Evolutionary conservation across 2,113 vertebrate species (phyloP).

Genomic region (Cololabis saira): DNA sequence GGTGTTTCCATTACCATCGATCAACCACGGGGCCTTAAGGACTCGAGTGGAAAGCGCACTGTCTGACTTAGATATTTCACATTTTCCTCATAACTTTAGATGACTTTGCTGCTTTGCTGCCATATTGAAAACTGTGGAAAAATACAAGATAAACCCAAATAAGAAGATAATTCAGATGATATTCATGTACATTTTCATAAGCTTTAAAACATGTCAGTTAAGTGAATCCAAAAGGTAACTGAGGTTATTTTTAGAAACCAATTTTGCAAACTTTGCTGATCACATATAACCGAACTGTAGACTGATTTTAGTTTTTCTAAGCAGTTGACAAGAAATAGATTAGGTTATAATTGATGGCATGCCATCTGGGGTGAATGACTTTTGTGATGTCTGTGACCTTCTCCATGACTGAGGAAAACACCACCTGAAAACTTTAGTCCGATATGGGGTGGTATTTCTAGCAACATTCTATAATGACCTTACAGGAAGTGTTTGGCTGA

Average conservation of each 20-base stretch:
- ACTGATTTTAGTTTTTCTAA: background rate
- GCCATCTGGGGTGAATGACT: slow-evolving; percentile 32
- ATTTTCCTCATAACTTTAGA: slow-evolving; percentile 31
- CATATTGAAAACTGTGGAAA: slow-evolving; percentile 5
- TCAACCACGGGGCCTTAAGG: slow-evolving; percentile 63
- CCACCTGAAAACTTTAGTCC: slow-evolving; percentile 48
- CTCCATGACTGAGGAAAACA: slow-evolving; percentile 32
- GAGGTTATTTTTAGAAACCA: background rate
- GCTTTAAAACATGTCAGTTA: slow-evolving; percentile 11
- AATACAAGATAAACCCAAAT: slow-evolving; percentile 26
- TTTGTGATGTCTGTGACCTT: slow-evolving; percentile 59
- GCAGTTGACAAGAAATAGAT: slow-evolving; percentile 33
- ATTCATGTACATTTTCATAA: background rate
- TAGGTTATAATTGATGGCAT: slow-evolving; percentile 53
- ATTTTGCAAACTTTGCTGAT: slow-evolving; percentile 11
- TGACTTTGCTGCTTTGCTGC: slow-evolving; percentile 16
- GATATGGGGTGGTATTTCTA: slow-evolving; percentile 42
- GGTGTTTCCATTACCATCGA: slow-evolving; percentile 65
- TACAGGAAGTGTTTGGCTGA: slow-evolving; percentile 46
- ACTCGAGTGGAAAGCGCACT: slow-evolving; percentile 29
- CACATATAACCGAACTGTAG: background rate
- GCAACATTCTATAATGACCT: slow-evolving; percentile 46
- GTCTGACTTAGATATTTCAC: slow-evolving; percentile 26
- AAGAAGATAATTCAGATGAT: slow-evolving; percentile 11
- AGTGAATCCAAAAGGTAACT: slow-evolving; percentile 4